Percentiles rank a stretch among this genome's conserved stretches.
Evolutionary conservation across 2,797 vertebrate genomes (phyloP).

Genomic region (Babyrousa celebensis): DNA sequence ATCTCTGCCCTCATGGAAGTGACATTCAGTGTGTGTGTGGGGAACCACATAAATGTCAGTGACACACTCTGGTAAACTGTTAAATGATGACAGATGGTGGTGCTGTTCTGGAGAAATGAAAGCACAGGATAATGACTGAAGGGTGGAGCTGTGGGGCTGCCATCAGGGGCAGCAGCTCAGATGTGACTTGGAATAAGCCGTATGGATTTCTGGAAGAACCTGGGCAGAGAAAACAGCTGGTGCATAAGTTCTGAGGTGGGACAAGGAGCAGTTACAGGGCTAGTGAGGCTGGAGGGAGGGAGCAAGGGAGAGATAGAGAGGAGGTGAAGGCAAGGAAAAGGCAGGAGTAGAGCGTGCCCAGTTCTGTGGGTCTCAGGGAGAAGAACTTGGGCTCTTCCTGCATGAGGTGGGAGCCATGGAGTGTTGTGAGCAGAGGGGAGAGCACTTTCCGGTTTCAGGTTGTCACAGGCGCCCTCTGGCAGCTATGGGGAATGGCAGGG

Average conservation of each 20-base stretch:
- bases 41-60: neutral
- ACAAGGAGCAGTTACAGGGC: neutral
- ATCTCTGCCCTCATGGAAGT: neutral
- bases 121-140: neutral
- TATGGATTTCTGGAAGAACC: neutral
- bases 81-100: neutral
- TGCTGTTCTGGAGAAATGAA: neutral
- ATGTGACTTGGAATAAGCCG: neutral
- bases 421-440: neutral
- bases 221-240: neutral
- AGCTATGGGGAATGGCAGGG: neutral
- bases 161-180: neutral
- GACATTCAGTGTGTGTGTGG: neutral
- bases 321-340: neutral
- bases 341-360: accelerated
- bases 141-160: neutral
- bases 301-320: no score
- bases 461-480: neutral
- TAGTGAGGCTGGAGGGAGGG: neutral
- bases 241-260: neutral
- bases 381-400: neutral
- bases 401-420: neutral
- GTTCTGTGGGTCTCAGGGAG: no score
- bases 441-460: neutral
- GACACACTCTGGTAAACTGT: neutral